phyloP scores from a whole-genome alignment of 2,113 vertebrate species.

The Grantiella picta region DNA sequence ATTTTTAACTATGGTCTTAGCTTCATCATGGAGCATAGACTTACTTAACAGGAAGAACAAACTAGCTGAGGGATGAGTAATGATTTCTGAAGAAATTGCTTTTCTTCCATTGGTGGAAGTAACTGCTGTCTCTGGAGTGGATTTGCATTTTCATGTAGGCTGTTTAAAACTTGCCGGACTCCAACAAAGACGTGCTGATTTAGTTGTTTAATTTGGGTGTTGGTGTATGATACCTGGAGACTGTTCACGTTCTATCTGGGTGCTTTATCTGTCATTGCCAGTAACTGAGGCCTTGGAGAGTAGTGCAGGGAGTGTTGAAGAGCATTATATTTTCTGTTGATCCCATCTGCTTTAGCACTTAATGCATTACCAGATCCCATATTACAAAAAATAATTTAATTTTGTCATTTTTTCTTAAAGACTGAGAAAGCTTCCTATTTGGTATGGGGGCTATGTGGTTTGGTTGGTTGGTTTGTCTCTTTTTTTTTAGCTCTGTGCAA shows the following conservation, averaged over 20 bases:
- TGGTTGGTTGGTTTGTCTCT: background rate
- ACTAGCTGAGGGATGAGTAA: background rate
- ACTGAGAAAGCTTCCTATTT: background rate
- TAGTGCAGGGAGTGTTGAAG: background rate
- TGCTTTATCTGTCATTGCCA: background rate
- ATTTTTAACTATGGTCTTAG: background rate
- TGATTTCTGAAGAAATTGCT: background rate
- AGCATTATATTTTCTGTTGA: background rate
- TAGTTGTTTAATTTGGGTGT: background rate
- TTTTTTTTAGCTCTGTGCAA: background rate
- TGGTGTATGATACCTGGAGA: background rate
- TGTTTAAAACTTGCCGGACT: background rate
- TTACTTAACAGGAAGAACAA: background rate
- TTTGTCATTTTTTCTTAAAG: background rate
- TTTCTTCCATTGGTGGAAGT: background rate
- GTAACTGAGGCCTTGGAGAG: background rate
- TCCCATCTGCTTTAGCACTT: background rate
- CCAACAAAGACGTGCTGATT: background rate
- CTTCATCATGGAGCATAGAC: background rate
- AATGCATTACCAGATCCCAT: background rate
- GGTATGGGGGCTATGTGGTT: background rate
- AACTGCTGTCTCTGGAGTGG: background rate
- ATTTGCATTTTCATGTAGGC: background rate
- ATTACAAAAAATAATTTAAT: background rate
- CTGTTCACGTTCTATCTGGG: rapidly evolving